Evolutionary conservation across 2,797 vertebrate species (phyloP).

Genomic region (Nannoperca obscura): DNA sequence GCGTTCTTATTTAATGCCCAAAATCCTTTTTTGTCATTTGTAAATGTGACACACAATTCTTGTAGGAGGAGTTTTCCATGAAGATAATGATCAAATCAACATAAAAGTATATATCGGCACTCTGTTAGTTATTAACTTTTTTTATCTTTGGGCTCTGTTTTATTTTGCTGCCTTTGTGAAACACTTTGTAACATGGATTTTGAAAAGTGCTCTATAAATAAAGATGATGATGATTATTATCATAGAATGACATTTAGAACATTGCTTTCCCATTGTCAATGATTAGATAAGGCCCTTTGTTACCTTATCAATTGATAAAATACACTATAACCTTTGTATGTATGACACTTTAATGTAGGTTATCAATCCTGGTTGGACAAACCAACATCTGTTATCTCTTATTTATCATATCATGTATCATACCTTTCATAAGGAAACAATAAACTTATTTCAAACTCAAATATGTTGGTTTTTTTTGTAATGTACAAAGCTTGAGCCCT

Average conservation of each 20-base stretch:
- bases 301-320: constrained; percentile 19
- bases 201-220: too few species aligned
- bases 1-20: neutral
- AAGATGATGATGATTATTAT: too few species aligned
- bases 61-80: neutral
- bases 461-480: neutral
- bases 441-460: constrained; percentile 1
- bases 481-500: neutral
- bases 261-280: neutral
- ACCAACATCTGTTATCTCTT: constrained; percentile 7
- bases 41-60: neutral
- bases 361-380: neutral
- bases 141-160: too few species aligned
- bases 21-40: neutral
- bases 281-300: constrained; percentile 17
- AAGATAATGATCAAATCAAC: neutral
- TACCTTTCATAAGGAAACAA: neutral
- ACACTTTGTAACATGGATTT: too few species aligned
- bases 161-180: too few species aligned
- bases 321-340: constrained; percentile 38
- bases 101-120: constrained; percentile 9
- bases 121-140: neutral
- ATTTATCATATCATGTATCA: neutral
- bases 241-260: neutral
- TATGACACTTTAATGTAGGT: neutral